Percentiles rank a stretch among this genome's conserved stretches.
Conservation (phyloP, 2,888 invertebrate genomes). For the Brachycybe producta region DNA sequence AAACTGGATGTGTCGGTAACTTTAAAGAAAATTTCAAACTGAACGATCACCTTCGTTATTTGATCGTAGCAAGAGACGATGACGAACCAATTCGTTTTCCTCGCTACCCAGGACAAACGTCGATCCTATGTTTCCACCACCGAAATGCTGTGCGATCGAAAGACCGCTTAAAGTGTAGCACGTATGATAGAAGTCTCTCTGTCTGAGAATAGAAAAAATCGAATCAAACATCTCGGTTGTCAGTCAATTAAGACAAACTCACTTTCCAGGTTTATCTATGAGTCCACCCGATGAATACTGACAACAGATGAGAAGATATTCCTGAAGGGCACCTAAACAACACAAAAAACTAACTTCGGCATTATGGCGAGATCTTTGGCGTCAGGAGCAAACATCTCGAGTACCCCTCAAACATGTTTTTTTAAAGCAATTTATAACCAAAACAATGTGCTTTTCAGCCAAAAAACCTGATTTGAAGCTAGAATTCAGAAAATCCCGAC, state of each 20-base stretch:
- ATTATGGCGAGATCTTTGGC: too few species aligned
- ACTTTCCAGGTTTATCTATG: slow-evolving; percentile 93
- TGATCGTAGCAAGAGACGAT: too few species aligned
- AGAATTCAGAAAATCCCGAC: too few species aligned
- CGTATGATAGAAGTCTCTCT: slow-evolving; percentile 87
- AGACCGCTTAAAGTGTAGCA: slow-evolving; percentile 92
- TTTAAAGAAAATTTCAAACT: slow-evolving; percentile 28
- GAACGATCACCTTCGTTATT: not conserved
- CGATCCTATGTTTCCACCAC: slow-evolving; percentile 31
- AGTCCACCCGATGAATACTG: slow-evolving; percentile 78
- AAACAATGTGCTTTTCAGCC: too few species aligned
- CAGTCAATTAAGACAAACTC: slow-evolving; percentile 33
- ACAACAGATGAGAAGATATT: slow-evolving; percentile 86
- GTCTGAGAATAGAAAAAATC: slow-evolving; percentile 40
- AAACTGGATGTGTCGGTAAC: slow-evolving; percentile 63
- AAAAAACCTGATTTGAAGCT: too few species aligned
- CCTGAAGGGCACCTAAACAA: slow-evolving; percentile 61
- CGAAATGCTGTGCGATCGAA: slow-evolving; percentile 74
- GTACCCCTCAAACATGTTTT: too few species aligned
- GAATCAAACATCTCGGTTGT: not conserved
- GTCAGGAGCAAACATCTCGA: too few species aligned
- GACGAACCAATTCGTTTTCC: slow-evolving; percentile 52
- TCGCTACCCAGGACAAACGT: slow-evolving; percentile 48
- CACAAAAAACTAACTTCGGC: not conserved
- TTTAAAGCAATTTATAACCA: too few species aligned